Base-by-base conservation (phyloP, 2,113 vertebrate genomes). In the Cyanoderma ruficeps region DNA sequence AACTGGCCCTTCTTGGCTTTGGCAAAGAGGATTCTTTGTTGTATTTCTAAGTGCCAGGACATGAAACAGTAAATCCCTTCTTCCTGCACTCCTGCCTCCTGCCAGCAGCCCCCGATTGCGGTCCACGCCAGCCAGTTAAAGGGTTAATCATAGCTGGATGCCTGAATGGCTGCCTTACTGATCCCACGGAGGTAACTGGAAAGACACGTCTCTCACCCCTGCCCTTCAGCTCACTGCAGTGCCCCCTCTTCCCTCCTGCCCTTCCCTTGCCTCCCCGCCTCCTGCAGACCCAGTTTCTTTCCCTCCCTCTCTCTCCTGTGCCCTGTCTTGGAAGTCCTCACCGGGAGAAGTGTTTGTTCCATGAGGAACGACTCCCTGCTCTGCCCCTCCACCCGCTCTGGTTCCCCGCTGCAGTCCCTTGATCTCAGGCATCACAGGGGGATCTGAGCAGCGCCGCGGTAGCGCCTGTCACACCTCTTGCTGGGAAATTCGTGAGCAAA, bases 121-220 rank as follows among this genome's bases (percentile, higher is more conserved):
- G 86, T 87, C 93, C 93, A 55, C 96, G 89, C 84, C 95, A 96
- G 81, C 95, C 96, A 89, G 87, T 96, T 94, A 88, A 95, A 95
- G 94, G 92, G 96, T 95, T 97, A 96, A 94, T 85, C 44, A 41
- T 95, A 97, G 83, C 89, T 95, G 87, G 96, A 98, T 96, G 96
- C 96, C 97, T 98, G 95, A 87, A 98, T 98, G 97, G 97, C 97
- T 96, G 98, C 97, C 90, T 97, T 98, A 93, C 97, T 98, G 97
- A 98, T 98, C 96, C 98, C 97, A 65, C 94, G 97, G 97, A 98
- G 98, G 98, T 98, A 98, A 98, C 78, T 96, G 83, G 88, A 85
- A 70, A 68, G 90, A 82, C 56, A 68, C 95, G 80, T 90, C 77
- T 72, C 89, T 81, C 72, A 68, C 30, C 69, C 74, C 60, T 87